A percentile compares a stretch with the other conserved stretches of the same genome.
Evolutionary conservation across 2,113 vertebrate species (phyloP).

Genomic region (Actenoides lindsayi): DNA sequence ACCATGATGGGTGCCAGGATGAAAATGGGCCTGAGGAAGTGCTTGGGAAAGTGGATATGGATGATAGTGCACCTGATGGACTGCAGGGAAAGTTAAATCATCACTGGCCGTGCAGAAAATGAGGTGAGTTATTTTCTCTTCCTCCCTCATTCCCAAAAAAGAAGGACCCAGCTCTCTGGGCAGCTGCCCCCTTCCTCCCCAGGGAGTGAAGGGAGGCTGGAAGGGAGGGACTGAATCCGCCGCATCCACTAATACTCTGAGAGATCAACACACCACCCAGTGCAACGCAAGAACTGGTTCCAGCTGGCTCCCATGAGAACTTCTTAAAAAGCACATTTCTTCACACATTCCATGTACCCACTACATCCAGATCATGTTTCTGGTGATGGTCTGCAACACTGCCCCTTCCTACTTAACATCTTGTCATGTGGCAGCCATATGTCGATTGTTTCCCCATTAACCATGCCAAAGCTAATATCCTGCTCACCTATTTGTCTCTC

Average conservation of each 20-base stretch:
- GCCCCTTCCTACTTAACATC: slow-evolving; percentile 28
- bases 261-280: background rate
- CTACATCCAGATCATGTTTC: slow-evolving; percentile 54
- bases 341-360: slow-evolving; percentile 55
- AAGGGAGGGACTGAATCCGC: background rate
- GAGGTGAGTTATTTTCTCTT: background rate
- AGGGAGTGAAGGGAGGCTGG: background rate
- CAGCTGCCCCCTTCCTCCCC: background rate
- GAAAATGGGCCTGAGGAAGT: background rate
- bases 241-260: background rate
- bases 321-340: slow-evolving; percentile 55
- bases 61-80: background rate
- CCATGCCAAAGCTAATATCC: slow-evolving; percentile 2
- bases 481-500: slow-evolving; percentile 42
- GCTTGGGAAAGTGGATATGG: background rate
- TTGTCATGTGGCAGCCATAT: slow-evolving; percentile 59
- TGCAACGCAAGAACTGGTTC: background rate
- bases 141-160: background rate
- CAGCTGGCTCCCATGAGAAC: background rate
- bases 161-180: background rate
- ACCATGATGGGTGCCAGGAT: background rate
- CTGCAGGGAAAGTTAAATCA: background rate
- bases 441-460: background rate
- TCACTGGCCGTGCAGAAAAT: background rate
- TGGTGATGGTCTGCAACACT: background rate